Percentiles rank a stretch among this genome's conserved stretches.
Evolutionary conservation across 2,888 invertebrate genomes (phyloP).

Genomic region (Pollenia griseotomentosa): DNA sequence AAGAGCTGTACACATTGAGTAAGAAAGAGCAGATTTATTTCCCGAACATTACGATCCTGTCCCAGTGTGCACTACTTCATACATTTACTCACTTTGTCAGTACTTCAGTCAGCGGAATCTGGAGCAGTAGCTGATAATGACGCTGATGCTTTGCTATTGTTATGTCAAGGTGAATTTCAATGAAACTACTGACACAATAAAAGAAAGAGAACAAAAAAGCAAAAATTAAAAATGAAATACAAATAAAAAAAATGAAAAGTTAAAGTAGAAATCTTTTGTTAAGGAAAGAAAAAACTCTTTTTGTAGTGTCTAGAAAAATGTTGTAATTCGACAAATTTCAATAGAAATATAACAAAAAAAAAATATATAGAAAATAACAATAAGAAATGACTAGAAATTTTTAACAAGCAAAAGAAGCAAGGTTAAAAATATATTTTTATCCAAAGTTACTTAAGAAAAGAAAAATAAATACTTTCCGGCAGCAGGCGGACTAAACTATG

Average conservation of each 20-base stretch:
- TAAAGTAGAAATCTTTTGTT: neutral
- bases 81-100: slow-evolving; percentile 32
- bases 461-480: neutral
- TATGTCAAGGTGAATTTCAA: slow-evolving; percentile 35
- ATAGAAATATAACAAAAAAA: neutral
- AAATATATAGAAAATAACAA: neutral
- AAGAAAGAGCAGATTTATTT: too few species aligned
- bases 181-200: slow-evolving; percentile 8
- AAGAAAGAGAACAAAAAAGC: neutral
- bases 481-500: neutral
- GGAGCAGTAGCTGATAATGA: slow-evolving; percentile 1
- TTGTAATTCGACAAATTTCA: slow-evolving; percentile 2
- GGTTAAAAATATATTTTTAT: neutral
- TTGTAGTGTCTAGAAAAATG: neutral
- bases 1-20: too few species aligned
- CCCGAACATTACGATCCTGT: too few species aligned
- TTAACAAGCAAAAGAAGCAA: neutral
- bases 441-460: neutral
- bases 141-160: slow-evolving; percentile 25
- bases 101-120: neutral
- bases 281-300: neutral
- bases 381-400: neutral
- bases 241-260: neutral
- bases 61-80: neutral
- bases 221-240: neutral